phyloP scores from a whole-genome alignment of 2,113 vertebrate genomes.

The Pimephales promelas region DNA sequence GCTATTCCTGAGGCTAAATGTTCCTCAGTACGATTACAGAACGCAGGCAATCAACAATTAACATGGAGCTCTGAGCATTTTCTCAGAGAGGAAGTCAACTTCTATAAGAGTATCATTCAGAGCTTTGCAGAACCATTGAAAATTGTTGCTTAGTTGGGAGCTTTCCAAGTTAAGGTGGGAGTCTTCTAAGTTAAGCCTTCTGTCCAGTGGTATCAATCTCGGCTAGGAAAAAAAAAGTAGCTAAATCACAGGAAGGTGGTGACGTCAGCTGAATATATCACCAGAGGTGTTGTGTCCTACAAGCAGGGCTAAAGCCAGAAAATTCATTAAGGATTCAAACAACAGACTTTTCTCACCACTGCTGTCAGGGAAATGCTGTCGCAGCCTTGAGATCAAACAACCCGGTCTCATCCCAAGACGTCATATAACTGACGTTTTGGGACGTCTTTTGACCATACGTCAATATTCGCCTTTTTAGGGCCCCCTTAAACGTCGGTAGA shows the following conservation, averaged over 20 bases:
- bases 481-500: no score
- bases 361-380: neutral
- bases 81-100: constrained; percentile 13
- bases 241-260: neutral
- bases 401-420: no score
- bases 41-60: constrained; percentile 60
- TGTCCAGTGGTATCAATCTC: neutral
- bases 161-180: constrained; percentile 7
- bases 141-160: neutral
- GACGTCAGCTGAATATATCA: neutral
- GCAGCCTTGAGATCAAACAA: neutral
- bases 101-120: constrained; percentile 1
- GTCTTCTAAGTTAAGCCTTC: neutral
- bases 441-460: no score
- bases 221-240: neutral
- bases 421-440: no score
- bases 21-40: constrained; percentile 61
- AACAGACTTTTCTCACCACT: neutral
- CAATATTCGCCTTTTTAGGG: no score
- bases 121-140: neutral
- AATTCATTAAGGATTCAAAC: constrained; percentile 16
- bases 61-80: constrained; percentile 43
- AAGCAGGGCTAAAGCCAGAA: constrained; percentile 5
- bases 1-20: constrained; percentile 59
- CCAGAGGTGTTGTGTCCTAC: constrained; percentile 1